phyloP scores from a whole-genome alignment of 2,113 vertebrate genomes.

The Eclectus roratus region DNA sequence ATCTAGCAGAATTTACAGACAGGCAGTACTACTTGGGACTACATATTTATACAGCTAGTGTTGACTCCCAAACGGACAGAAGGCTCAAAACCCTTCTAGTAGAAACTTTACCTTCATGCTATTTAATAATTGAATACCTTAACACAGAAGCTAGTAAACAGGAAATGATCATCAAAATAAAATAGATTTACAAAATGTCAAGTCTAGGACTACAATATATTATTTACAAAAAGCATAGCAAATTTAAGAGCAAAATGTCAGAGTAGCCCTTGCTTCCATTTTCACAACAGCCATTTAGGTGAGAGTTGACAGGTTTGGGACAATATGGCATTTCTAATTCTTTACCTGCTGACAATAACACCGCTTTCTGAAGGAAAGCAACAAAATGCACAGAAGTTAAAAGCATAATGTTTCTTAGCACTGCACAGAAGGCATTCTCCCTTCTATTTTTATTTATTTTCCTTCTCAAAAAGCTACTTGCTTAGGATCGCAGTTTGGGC shows the following conservation, averaged over 20 bases:
- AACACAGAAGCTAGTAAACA: slow-evolving; percentile 3
- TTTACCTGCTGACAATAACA: slow-evolving; percentile 58
- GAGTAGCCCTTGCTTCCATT: slow-evolving; percentile 54
- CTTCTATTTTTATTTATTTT: neutral
- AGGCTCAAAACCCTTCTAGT: neutral
- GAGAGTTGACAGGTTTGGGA: slow-evolving; percentile 50
- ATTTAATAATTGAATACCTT: slow-evolving; percentile 25
- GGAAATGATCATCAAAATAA: slow-evolving; percentile 22
- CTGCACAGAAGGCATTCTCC: neutral
- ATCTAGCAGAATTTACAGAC: slow-evolving; percentile 1
- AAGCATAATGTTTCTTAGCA: neutral
- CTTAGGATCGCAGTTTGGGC: neutral
- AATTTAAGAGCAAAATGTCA: slow-evolving; percentile 71
- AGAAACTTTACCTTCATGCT: neutral
- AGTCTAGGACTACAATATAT: slow-evolving; percentile 8
- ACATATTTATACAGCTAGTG: neutral
- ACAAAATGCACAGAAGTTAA: neutral
- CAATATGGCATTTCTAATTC: slow-evolving; percentile 62
- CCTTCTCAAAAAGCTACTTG: neutral
- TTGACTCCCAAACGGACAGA: neutral
- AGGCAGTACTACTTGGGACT: neutral
- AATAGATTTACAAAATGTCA: slow-evolving; percentile 52
- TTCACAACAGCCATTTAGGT: slow-evolving; percentile 48
- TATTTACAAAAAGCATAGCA: slow-evolving; percentile 45
- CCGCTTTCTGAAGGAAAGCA: neutral